Conservation (phyloP, 2,113 vertebrate genomes). For the Cyphomyrus discorhynchus region DNA sequence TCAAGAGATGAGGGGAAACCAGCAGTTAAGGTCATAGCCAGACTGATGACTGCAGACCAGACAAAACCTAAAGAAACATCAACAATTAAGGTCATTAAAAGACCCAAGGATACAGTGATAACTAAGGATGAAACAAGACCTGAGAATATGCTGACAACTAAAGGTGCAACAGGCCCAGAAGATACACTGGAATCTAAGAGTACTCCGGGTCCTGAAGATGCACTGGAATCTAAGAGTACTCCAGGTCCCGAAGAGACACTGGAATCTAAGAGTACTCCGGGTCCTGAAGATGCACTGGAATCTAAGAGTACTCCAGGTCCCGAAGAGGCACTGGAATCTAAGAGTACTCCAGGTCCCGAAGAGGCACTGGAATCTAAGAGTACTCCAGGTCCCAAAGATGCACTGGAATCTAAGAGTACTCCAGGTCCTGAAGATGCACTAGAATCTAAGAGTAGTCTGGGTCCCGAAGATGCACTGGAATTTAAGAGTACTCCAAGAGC, state of each 20-base stretch:
- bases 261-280: too few relatives aligned
- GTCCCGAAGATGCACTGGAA: neutral
- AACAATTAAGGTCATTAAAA: neutral
- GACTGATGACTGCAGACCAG: neutral
- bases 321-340: neutral
- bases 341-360: too few relatives aligned
- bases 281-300: too few relatives aligned
- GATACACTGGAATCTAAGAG: neutral
- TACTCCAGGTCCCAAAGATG: neutral
- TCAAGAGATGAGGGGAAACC: neutral
- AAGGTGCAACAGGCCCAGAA: neutral
- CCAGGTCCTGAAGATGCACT: neutral
- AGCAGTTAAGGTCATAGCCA: neutral
- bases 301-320: too few relatives aligned
- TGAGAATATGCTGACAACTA: neutral
- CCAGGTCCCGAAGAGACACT: too few relatives aligned
- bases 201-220: neutral
- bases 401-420: too few relatives aligned
- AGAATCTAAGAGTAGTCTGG: too few relatives aligned
- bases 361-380: neutral
- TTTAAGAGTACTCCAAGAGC: neutral
- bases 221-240: neutral
- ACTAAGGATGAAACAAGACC: neutral
- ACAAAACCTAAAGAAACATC: neutral
- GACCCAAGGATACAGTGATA: neutral